Evolutionary conservation across 2,113 vertebrate species (phyloP).

Genomic region (Neopipo cinnamomea): DNA sequence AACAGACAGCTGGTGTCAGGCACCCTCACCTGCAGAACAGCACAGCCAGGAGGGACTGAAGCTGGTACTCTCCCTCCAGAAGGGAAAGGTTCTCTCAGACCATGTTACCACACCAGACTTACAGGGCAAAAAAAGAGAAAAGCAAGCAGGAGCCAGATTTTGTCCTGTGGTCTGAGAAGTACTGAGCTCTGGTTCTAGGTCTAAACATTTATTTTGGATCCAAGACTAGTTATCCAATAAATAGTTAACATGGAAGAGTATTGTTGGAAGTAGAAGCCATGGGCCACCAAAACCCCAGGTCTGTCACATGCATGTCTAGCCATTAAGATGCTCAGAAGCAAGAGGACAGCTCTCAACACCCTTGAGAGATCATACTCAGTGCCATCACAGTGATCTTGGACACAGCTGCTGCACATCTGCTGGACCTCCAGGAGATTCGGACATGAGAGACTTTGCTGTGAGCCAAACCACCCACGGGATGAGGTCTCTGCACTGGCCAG

Average conservation of each 20-base stretch:
- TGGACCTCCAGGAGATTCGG: neutral
- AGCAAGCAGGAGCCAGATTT: neutral
- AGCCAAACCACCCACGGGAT: neutral
- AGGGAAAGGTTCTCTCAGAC: neutral
- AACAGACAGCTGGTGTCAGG: neutral
- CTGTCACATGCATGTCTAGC: neutral
- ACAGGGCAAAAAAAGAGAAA: neutral
- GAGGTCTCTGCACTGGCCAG: neutral
- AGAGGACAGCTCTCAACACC: neutral
- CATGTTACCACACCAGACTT: neutral
- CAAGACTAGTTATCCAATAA: neutral
- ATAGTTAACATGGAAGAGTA: neutral
- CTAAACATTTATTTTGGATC: neutral
- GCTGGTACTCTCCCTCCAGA: neutral
- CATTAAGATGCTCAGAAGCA: neutral
- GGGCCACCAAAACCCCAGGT: neutral
- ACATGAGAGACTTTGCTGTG: neutral
- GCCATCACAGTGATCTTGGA: neutral
- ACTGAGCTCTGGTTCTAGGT: neutral
- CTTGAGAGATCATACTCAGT: neutral
- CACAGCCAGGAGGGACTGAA: neutral
- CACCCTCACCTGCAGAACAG: neutral
- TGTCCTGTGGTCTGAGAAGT: neutral
- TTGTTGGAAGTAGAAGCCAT: neutral
- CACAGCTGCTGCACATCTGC: neutral